Evolutionary conservation across 2,888 invertebrate genomes (phyloP).

Genomic region (Autographa pulchrina): DNA sequence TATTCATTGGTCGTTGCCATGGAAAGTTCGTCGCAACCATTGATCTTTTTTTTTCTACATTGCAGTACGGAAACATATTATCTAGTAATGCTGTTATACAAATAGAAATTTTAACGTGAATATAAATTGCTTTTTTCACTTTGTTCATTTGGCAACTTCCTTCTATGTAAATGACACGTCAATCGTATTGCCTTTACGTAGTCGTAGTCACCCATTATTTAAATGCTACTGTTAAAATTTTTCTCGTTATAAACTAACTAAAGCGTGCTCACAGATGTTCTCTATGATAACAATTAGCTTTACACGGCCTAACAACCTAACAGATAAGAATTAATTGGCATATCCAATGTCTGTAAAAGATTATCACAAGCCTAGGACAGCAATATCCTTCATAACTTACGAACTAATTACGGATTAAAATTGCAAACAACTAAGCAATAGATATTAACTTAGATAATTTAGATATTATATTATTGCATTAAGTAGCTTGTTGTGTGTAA

Average conservation of each 20-base stretch:
- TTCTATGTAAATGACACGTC: not conserved
- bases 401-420: conserved; percentile 27
- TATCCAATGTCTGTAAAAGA: conserved; percentile 38
- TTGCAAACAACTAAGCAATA: conserved; percentile 18
- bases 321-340: conserved; percentile 42
- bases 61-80: not conserved
- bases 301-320: conserved; percentile 28
- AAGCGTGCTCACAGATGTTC: conserved; percentile 30
- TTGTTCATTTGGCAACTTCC: not conserved
- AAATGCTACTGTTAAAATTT: not conserved
- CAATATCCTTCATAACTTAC: conserved; percentile 43
- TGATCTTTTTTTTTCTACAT: not conserved
- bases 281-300: conserved; percentile 28
- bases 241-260: conserved; percentile 23
- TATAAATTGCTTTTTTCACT: not conserved
- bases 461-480: not conserved
- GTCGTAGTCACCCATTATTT: not conserved
- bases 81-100: not conserved
- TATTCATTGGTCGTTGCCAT: conserved; percentile 55
- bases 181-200: not conserved
- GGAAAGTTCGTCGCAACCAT: not conserved
- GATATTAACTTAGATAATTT: conserved; percentile 16
- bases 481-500: not conserved
- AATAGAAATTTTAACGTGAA: not conserved
- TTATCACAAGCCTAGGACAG: conserved; percentile 28